Percentiles rank a stretch among this genome's conserved stretches.
These are phyloP conservation scores for Gasterosteus aculeatus DNA, from an alignment of 2,113 vertebrate species.

Conservation along the genomic window DNA sequence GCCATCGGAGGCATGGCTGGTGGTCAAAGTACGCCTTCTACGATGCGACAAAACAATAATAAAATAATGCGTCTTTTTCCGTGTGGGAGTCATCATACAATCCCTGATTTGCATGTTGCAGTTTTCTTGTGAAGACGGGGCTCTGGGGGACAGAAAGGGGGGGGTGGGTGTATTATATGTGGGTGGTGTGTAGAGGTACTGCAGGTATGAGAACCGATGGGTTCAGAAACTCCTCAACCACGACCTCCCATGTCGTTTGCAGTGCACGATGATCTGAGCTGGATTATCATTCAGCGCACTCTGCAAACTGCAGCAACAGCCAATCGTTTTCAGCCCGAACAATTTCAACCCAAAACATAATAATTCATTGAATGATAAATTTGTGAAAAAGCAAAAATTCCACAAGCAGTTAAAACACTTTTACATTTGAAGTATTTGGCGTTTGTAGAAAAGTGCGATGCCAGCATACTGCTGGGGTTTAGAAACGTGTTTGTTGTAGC, in stretches of 20 bases:
- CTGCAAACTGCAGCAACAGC: not conserved
- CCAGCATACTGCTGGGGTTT: too few species aligned
- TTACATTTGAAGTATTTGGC: too few species aligned
- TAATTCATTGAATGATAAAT: not conserved
- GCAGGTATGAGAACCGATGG: slow-evolving; percentile 4
- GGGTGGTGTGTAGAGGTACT: slow-evolving; percentile 11
- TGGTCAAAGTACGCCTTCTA: not conserved
- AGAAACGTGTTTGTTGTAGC: too few species aligned
- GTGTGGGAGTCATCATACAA: slow-evolving; percentile 22
- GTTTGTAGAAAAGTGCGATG: too few species aligned
- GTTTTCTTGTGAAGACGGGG: slow-evolving; percentile 22
- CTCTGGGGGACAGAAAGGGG: not conserved
- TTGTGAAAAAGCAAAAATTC: too few species aligned
- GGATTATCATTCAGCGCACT: not conserved
- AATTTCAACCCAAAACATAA: not conserved
- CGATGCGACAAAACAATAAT: not conserved
- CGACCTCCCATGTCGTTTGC: slow-evolving; percentile 5
- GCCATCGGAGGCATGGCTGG: not conserved
- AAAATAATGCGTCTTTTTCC: not conserved
- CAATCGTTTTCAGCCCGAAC: not conserved
- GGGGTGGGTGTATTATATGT: slow-evolving; percentile 40
- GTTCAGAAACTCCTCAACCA: slow-evolving; percentile 2
- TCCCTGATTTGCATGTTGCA: slow-evolving; percentile 40
- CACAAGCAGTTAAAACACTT: too few species aligned
- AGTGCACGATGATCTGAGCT: too few species aligned